Conservation (phyloP, 2,888 invertebrate species). For the Pteria penguin region DNA sequence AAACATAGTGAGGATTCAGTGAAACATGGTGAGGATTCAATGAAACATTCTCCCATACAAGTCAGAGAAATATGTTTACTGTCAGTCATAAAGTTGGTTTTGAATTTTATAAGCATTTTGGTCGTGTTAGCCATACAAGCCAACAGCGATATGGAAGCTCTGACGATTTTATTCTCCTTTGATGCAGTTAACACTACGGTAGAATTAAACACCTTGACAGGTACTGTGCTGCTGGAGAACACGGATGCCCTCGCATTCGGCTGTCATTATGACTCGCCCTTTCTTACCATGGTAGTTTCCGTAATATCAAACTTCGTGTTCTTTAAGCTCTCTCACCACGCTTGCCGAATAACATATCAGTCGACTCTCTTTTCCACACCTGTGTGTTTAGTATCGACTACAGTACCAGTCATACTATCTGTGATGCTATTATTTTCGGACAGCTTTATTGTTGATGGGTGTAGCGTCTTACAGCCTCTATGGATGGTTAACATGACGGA, state of each 20-base stretch:
- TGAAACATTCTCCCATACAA: too few species aligned
- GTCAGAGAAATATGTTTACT: background rate
- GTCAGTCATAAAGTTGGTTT: background rate
- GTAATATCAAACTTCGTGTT: background rate
- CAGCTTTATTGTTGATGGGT: background rate
- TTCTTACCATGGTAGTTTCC: background rate
- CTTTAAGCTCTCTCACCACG: background rate
- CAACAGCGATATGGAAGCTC: background rate
- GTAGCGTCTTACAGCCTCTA: background rate
- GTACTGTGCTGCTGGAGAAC: background rate
- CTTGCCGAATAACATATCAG: background rate
- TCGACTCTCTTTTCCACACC: background rate
- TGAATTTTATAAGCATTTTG: too few species aligned
- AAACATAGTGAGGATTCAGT: too few species aligned
- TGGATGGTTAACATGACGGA: too few species aligned
- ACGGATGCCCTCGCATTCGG: background rate
- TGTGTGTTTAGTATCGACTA: too few species aligned
- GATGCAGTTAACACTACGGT: too few species aligned
- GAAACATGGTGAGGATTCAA: too few species aligned
- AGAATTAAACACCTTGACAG: too few species aligned
- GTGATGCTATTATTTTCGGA: too few species aligned
- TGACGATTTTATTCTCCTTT: background rate
- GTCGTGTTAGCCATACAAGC: too few species aligned
- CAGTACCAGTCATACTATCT: too few species aligned
- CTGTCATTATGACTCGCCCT: background rate